Evolutionary conservation across 2,113 vertebrate species (phyloP).

Genomic region (Agapornis roseicollis): DNA sequence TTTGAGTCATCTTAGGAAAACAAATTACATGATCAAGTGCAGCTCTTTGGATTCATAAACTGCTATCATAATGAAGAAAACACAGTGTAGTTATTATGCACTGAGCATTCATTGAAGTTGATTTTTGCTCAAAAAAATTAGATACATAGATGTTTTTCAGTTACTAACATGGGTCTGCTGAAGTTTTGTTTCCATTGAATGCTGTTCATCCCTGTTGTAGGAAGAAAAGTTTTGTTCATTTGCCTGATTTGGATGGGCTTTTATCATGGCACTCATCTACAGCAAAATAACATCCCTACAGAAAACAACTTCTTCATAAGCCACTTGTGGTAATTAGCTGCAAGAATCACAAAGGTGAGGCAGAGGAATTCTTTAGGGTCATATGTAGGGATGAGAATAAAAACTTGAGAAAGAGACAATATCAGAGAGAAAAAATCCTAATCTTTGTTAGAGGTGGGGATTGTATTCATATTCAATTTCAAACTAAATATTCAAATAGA

Average conservation of each 20-base stretch:
- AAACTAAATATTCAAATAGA: not conserved
- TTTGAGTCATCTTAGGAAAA: conserved; percentile 62
- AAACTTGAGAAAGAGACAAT: not conserved
- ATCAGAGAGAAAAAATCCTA: not conserved
- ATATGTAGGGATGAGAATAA: not conserved
- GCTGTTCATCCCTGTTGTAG: not conserved
- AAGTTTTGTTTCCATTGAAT: not conserved
- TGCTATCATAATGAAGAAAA: conserved; percentile 65
- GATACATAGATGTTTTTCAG: conserved; percentile 13
- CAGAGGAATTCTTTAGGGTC: not conserved
- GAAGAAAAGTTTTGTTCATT: not conserved
- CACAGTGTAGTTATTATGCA: conserved; percentile 32
- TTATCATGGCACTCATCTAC: not conserved
- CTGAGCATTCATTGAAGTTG: conserved; percentile 8
- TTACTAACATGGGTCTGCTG: conserved; percentile 7
- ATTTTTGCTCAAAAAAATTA: conserved; percentile 54
- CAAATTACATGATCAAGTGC: conserved; percentile 58
- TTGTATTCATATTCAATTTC: not conserved
- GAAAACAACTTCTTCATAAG: not conserved
- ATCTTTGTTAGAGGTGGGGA: not conserved
- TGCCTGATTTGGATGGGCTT: not conserved
- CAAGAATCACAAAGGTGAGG: not conserved
- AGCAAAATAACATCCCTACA: not conserved
- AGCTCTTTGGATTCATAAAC: conserved; percentile 60
- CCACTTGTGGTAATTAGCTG: not conserved